Evolutionary conservation across 2,888 invertebrate species (phyloP).

Genomic region (Aromia moschata): DNA sequence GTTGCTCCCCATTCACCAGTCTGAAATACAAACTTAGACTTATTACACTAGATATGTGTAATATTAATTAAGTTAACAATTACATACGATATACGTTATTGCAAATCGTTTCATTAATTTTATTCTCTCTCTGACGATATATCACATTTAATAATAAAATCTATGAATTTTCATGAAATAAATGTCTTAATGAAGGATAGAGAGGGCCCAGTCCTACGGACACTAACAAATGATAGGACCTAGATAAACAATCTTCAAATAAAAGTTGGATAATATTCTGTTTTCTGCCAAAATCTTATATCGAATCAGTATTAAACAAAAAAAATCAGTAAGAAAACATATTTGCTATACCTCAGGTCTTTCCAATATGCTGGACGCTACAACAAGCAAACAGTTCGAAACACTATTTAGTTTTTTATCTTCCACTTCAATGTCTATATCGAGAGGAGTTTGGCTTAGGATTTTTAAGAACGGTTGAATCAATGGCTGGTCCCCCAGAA

Average conservation of each 20-base stretch:
- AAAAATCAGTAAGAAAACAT: no score
- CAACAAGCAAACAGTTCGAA: conserved; percentile 47
- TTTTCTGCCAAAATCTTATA: not conserved
- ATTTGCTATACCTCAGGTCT: conserved; percentile 62
- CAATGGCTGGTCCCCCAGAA: conserved; percentile 74
- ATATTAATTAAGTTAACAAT: no score
- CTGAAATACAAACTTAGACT: no score
- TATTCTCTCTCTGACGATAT: no score
- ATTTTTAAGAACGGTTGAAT: conserved; percentile 74
- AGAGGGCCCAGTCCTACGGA: no score
- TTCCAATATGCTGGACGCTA: conserved; percentile 61
- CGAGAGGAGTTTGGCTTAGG: conserved; percentile 53
- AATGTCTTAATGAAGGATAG: not conserved
- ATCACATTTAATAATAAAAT: no score
- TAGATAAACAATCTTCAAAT: not conserved
- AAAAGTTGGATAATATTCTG: not conserved
- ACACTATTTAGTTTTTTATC: conserved; percentile 67
- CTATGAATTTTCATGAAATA: not conserved
- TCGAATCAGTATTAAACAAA: not conserved
- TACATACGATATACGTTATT: no score
- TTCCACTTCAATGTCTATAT: conserved; percentile 67
- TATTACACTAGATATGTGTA: no score
- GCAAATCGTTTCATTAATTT: no score
- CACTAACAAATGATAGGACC: not conserved
- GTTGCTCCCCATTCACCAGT: no score